Evolutionary conservation across 2,888 invertebrate species (phyloP).

Genomic region (Therioaphis trifolii): DNA sequence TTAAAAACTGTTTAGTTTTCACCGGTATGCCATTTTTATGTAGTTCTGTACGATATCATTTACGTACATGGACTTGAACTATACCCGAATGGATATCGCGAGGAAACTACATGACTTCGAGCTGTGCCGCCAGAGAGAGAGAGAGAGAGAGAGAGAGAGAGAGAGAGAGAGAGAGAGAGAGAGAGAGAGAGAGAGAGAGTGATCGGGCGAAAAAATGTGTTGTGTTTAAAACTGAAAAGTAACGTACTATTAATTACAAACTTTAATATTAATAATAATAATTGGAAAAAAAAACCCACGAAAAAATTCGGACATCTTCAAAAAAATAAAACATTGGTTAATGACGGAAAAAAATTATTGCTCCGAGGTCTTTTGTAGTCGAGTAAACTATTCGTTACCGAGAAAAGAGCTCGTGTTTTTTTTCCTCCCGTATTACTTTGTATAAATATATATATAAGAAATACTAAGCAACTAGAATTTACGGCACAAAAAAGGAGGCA

Average conservation of each 20-base stretch:
- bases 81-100: neutral
- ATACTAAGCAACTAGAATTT: neutral
- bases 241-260: conserved; percentile 30
- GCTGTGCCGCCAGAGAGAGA: neutral
- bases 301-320: neutral
- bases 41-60: too few relatives aligned
- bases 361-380: conserved; percentile 5
- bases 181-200: neutral
- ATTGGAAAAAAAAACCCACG: neutral
- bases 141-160: neutral
- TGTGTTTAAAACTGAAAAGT: conserved; percentile 15
- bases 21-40: too few relatives aligned
- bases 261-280: conserved; percentile 4
- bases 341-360: conserved; percentile 2
- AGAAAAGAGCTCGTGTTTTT: neutral
- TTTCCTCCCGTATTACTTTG: neutral
- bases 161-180: neutral
- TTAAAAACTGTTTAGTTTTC: conserved; percentile 24
- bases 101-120: neutral
- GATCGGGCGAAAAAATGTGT: neutral
- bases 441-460: conserved; percentile 10
- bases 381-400: neutral
- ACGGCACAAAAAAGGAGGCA: neutral
- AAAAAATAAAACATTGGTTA: neutral
- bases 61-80: too few relatives aligned